Conservation (phyloP, 2,797 vertebrate species). For the Onychomys leucogaster region DNA sequence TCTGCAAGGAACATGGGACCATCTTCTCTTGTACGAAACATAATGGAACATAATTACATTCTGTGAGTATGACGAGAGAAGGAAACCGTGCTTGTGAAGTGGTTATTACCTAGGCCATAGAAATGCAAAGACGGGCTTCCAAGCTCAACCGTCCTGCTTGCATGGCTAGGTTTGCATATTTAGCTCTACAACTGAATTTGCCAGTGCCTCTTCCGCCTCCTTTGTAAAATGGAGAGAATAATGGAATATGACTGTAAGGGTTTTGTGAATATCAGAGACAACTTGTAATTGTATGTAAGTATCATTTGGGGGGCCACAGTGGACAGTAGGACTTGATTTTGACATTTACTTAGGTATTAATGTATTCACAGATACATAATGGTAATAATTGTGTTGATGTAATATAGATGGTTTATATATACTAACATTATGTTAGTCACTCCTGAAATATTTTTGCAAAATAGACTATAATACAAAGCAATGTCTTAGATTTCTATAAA, state of each 20-base stretch:
- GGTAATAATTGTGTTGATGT: neutral
- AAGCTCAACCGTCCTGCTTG: neutral
- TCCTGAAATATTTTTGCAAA: neutral
- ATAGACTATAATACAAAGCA: slow-evolving; percentile 45
- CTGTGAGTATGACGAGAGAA: slow-evolving; percentile 40
- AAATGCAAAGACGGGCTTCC: slow-evolving; percentile 27
- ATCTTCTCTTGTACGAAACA: neutral
- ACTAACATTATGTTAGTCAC: neutral
- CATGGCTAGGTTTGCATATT: slow-evolving; percentile 30
- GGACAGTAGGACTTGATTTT: slow-evolving; percentile 7
- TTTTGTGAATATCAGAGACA: slow-evolving; percentile 37
- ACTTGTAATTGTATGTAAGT: slow-evolving; percentile 41
- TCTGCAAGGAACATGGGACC: neutral
- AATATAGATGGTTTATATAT: slow-evolving; percentile 33
- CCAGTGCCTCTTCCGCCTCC: neutral
- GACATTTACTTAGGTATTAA: slow-evolving; percentile 41
- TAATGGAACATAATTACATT: slow-evolving; percentile 21
- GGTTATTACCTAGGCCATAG: neutral
- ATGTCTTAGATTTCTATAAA: slow-evolving; percentile 46
- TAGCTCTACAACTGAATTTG: neutral
- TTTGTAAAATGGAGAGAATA: slow-evolving; percentile 42
- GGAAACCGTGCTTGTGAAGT: neutral
- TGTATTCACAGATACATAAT: neutral
- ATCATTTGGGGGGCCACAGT: neutral
- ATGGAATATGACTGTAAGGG: neutral